Evolutionary conservation across 2,797 vertebrate species (phyloP), one percentile per base, ranked within the genome.

Genomic region (Phrynocephalus forsythii): DNA sequence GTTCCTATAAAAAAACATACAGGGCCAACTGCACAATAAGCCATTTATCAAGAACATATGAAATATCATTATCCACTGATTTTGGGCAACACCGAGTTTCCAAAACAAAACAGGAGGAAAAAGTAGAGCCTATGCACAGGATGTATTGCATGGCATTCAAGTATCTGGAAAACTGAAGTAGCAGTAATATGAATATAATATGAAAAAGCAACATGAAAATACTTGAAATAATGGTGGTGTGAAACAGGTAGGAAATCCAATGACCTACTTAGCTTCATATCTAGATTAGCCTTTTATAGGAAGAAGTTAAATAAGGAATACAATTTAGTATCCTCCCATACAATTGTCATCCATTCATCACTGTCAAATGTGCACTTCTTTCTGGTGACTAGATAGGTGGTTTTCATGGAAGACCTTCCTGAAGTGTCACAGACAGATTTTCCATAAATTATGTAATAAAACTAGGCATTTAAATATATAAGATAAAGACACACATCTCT

Each of bases 21-120:
- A 10, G 0, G 2, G 91, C 75, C 80, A 79, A 63, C 0, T 24
- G 3, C 15, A 91, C 89, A 75, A 91, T 63, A 77, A 90, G 92
- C 1, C 50, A 88, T 71, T 88, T 24, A 75, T 5, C 22, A 44
- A 33, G 44, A 76, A 26, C 52, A 68, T 73, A 63, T 24, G 71
- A 72, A 72, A 24, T 56, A 83, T 60, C 48, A 20, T n/a, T 24
- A n/a, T 84, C 86, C 63, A 76, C 28, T 63, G 66, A 38, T 60
- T 73, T 33, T 15, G 52, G n/a, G 68, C 52, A 85, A 24, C 33
- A 84, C n/a, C 68, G 6, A 68, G 30, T 76, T 63, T 76, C 20
- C 5, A 75, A 84, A 84, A 76, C 38, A 9, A 3, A 2, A 30
- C 7, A 13, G 16, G 1, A 44, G 6, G 6, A 26, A 15, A 0